Evolutionary conservation across 2,888 invertebrate genomes (phyloP), one percentile per base, ranked within the genome.

Genomic region (Gibbula magus): DNA sequence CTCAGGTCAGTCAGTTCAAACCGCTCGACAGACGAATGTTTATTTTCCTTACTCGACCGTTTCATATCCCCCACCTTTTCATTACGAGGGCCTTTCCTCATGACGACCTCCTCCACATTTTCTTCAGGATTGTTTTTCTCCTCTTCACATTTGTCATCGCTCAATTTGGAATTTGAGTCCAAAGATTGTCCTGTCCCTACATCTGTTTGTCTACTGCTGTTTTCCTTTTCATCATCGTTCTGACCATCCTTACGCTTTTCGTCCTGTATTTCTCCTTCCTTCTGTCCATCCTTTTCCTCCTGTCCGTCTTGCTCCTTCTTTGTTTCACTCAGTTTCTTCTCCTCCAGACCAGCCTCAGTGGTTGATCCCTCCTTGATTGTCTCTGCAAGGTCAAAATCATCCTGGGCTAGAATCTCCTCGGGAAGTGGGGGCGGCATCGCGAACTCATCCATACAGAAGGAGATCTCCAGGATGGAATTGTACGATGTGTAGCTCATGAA

Each of bases 401-500:
- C 82, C 51, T 81, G 76, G n/a, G 53, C 53, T 22, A 25, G 54
- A 25, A 83, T 75, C 56, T 85, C 85, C 51, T 85, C 85, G 8
- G 83, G 81, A 0, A 77, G 78, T 5, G 83, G 83, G 0, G 96
- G 95, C 0, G 96, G 96, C 88, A 95, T 94, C 0, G 96, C 97
- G 87, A 96, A 97, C 91, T 97, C 97, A 83, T 97, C 97, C 93
- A 98, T 95, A 56, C 97, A 94, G 92, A 97, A 98, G 0, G 98
- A 96, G 88, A 96, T 96, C 93, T 99, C 99, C 66, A 99, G 93
- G 75, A 96, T 95, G 96, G 97, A 97, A 88, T 98, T 98, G 92
- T 99, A 99, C 53, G 96, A 95, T 0, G 96, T 95, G 82, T 96
- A 96, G 0, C 97, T 94, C 94, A 98, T 95, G 90, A 96, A 96